Conservation (phyloP, 2,113 vertebrate species). For the Probosciger aterrimus region DNA sequence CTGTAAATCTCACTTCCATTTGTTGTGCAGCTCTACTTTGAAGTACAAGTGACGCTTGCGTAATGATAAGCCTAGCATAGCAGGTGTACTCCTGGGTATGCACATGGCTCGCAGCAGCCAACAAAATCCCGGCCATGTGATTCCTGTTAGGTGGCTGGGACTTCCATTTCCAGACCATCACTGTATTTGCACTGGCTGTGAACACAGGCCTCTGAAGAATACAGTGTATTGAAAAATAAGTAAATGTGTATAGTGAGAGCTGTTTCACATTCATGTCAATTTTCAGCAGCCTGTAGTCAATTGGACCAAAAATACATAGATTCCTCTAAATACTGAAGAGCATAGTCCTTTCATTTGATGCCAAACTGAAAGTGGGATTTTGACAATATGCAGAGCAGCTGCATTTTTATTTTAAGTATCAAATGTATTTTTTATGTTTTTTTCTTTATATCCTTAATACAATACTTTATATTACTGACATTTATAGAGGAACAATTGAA, state of each 20-base stretch:
- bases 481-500: slow-evolving; percentile 42
- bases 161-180: background rate
- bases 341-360: slow-evolving; percentile 56
- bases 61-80: background rate
- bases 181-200: background rate
- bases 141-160: background rate
- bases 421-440: slow-evolving; percentile 9
- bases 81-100: background rate
- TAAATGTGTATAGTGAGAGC: background rate
- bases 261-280: slow-evolving; percentile 39
- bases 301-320: slow-evolving; percentile 42
- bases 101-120: background rate
- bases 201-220: background rate
- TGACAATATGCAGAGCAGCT: slow-evolving; percentile 60
- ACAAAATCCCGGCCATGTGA: background rate
- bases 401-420: slow-evolving; percentile 68
- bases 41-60: background rate
- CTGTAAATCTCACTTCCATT: background rate
- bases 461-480: slow-evolving; percentile 31
- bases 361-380: slow-evolving; percentile 52
- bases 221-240: background rate
- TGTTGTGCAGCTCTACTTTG: background rate
- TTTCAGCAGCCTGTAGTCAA: slow-evolving; percentile 19
- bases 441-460: slow-evolving; percentile 39
- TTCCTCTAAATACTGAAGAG: slow-evolving; percentile 41